Conservation (phyloP, 2,113 vertebrate genomes). For the Nerophis lumbriciformis region DNA sequence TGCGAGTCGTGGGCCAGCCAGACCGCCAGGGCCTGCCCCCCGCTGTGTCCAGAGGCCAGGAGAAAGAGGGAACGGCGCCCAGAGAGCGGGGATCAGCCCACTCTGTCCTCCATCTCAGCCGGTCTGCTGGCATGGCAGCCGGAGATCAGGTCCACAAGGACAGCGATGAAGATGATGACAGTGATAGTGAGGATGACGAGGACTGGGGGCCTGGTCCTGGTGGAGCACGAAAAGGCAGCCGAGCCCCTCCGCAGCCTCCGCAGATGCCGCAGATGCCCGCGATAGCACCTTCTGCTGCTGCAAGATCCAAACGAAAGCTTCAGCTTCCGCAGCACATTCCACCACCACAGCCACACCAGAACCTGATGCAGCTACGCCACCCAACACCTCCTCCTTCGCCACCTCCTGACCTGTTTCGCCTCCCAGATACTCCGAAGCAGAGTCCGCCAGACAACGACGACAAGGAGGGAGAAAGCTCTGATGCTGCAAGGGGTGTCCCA, state of each 20-base stretch:
- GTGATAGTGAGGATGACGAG: conserved; percentile 66
- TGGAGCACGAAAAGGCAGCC: conserved; percentile 33
- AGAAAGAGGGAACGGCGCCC: conserved; percentile 60
- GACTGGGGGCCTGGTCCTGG: conserved; percentile 61
- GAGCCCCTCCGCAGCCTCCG: conserved; percentile 31
- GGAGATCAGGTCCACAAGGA: conserved; percentile 45
- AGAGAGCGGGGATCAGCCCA: conserved; percentile 58
- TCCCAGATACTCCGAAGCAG: conserved; percentile 78
- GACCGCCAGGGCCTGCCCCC: conserved; percentile 63
- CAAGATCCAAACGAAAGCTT: conserved; percentile 70
- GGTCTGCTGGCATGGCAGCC: conserved; percentile 46
- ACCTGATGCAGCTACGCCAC: conserved; percentile 70
- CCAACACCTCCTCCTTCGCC: conserved; percentile 76
- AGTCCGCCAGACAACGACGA: conserved; percentile 69
- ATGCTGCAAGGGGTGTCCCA: conserved; percentile 24
- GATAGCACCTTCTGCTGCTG: conserved; percentile 30
- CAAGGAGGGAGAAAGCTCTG: conserved; percentile 40
- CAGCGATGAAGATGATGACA: conserved; percentile 62
- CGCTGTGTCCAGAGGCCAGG: conserved; percentile 50
- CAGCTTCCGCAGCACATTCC: conserved; percentile 76
- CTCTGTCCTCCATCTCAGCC: conserved; percentile 60
- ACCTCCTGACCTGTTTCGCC: conserved; percentile 69
- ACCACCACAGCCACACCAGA: conserved; percentile 63
- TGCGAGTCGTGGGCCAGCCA: conserved; percentile 70
- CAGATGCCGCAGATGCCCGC: conserved; percentile 51